phyloP scores from a whole-genome alignment of 2,888 invertebrate species.

The Netelia inedita region DNA sequence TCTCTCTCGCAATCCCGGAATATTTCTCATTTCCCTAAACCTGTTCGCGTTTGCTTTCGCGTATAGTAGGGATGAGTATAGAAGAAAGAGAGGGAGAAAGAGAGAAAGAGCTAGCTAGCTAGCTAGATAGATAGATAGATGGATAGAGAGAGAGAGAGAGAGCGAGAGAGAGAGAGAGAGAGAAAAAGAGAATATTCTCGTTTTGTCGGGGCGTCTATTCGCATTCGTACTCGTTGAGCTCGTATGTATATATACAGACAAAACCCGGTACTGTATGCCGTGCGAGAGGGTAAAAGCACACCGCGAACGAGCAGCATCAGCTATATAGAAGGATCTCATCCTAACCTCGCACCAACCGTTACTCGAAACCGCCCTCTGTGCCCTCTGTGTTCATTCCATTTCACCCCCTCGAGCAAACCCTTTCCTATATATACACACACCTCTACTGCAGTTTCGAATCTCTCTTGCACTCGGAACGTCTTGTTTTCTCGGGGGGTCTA shows the following conservation, averaged over 20 bases:
- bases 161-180: conserved; percentile 25
- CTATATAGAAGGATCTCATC: conserved; percentile 57
- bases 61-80: conserved; percentile 6
- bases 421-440: background rate
- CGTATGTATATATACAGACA: conserved; percentile 14
- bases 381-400: conserved; percentile 58
- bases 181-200: conserved; percentile 56
- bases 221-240: conserved; percentile 53
- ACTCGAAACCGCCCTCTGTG: conserved; percentile 48
- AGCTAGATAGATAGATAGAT: no score
- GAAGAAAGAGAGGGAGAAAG: conserved; percentile 30
- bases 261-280: conserved; percentile 9
- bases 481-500: conserved; percentile 70
- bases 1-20: conserved; percentile 50
- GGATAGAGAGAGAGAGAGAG: conserved; percentile 17
- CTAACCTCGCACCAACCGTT: conserved; percentile 42
- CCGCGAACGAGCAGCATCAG: conserved; percentile 64
- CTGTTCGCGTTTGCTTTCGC: conserved; percentile 32
- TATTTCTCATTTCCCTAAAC: conserved; percentile 65
- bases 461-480: conserved; percentile 68
- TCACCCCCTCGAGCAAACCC: conserved; percentile 51
- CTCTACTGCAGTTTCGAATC: conserved; percentile 57
- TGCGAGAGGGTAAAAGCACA: conserved; percentile 49
- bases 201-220: conserved; percentile 57
- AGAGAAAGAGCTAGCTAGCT: no score